These are phyloP conservation scores for Empidonax alnorum DNA, from an alignment of 2,113 vertebrate genomes.

Conservation along the genomic window DNA sequence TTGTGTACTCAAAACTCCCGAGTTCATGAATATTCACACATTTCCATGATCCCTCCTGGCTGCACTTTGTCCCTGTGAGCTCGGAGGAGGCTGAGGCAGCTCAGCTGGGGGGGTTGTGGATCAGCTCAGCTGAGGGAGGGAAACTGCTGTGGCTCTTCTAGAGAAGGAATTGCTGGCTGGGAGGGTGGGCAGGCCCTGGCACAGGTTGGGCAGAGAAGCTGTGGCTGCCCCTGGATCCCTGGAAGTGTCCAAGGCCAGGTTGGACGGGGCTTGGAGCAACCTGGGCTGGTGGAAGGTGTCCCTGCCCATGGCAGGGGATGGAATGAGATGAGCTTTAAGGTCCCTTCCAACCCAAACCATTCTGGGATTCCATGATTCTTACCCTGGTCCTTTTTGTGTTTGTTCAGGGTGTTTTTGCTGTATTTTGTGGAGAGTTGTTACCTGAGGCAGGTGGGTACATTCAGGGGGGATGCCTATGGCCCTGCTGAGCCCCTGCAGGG, in stretches of 20 bases:
- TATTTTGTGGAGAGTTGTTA: not conserved
- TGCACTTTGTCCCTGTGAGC: not conserved
- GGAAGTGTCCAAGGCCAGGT: not conserved
- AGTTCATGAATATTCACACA: conserved; percentile 43
- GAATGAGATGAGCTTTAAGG: rapidly evolving
- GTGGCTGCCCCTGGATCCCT: not conserved
- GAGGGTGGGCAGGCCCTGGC: not conserved
- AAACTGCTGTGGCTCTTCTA: not conserved
- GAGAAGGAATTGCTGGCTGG: not conserved
- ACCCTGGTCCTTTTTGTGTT: not conserved
- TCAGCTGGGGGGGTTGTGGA: not conserved
- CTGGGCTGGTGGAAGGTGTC: not conserved
- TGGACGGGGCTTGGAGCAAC: not conserved
- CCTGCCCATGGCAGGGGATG: not conserved
- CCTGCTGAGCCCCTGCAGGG: not conserved
- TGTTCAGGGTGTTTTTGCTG: not conserved
- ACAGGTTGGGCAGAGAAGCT: not conserved
- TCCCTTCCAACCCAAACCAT: not conserved
- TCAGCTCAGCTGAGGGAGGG: not conserved
- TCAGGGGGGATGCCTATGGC: not conserved
- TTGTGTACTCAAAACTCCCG: not conserved
- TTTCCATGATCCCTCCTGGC: not conserved
- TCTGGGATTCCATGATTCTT: not conserved
- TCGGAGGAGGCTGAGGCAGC: not conserved
- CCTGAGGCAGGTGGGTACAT: rapidly evolving